Evolutionary conservation across 2,113 vertebrate species (phyloP).

Genomic region (Hucho hucho): DNA sequence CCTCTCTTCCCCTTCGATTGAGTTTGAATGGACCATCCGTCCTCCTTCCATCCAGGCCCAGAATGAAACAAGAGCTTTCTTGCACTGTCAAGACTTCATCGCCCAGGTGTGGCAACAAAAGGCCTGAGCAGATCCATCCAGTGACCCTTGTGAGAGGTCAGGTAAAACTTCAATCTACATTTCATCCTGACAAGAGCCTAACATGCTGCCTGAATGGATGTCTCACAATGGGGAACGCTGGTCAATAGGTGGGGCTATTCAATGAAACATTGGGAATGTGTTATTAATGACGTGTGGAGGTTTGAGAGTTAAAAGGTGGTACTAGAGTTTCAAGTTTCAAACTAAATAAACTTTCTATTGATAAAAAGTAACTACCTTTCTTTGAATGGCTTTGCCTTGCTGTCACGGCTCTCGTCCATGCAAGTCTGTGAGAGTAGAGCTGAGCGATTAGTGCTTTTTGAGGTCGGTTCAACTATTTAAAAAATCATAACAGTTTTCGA

Average conservation of each 20-base stretch:
- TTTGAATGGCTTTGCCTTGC: slow-evolving; percentile 52
- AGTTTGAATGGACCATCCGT: slow-evolving; percentile 2
- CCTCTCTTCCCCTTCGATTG: not conserved
- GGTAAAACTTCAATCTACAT: slow-evolving; percentile 73
- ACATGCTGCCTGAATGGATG: slow-evolving; percentile 54
- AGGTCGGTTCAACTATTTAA: too few species aligned
- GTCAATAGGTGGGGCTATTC: slow-evolving; percentile 36
- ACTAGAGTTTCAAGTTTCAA: slow-evolving; percentile 57
- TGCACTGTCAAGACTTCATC: slow-evolving; percentile 58
- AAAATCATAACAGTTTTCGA: too few species aligned
- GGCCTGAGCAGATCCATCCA: slow-evolving; percentile 59
- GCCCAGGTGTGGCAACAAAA: slow-evolving; percentile 79
- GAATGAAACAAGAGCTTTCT: slow-evolving; percentile 63
- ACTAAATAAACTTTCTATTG: slow-evolving; percentile 36
- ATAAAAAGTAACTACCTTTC: slow-evolving; percentile 57
- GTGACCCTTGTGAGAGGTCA: slow-evolving; percentile 71
- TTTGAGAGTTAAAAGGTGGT: slow-evolving; percentile 12
- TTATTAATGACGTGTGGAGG: slow-evolving; percentile 12
- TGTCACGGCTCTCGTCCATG: slow-evolving; percentile 26
- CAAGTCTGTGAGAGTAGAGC: not conserved
- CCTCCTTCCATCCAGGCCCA: slow-evolving; percentile 29
- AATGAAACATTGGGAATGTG: slow-evolving; percentile 61
- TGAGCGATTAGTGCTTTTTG: not conserved
- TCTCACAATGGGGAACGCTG: slow-evolving; percentile 47
- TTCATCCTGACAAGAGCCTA: slow-evolving; percentile 67